phyloP scores from a whole-genome alignment of 2,888 invertebrate genomes.

The Eledona agricola region DNA sequence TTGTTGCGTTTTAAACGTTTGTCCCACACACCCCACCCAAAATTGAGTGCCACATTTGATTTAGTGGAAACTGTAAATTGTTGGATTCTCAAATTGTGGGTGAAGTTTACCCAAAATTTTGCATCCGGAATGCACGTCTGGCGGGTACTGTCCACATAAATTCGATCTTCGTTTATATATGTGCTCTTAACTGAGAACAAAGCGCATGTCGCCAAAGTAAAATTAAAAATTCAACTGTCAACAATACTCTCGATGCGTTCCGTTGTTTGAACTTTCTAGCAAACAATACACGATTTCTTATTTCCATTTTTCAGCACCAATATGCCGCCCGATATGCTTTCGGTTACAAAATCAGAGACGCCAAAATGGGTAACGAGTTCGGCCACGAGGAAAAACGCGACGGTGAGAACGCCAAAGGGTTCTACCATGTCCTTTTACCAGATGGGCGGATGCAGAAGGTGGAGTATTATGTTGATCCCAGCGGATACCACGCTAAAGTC shows the following conservation, averaged over 20 bases:
- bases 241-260: slow-evolving; percentile 9
- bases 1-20: too few species aligned
- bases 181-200: slow-evolving; percentile 6
- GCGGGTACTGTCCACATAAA: slow-evolving; percentile 9
- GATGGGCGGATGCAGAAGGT: slow-evolving; percentile 83
- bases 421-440: slow-evolving; percentile 80
- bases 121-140: neutral
- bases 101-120: neutral
- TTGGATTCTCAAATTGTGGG: neutral
- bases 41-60: neutral
- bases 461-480: slow-evolving; percentile 78
- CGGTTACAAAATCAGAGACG: slow-evolving; percentile 77
- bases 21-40: too few species aligned
- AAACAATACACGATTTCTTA: neutral
- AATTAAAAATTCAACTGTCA: slow-evolving; percentile 2
- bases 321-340: slow-evolving; percentile 64
- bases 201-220: slow-evolving; percentile 17
- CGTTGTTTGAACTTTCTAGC: slow-evolving; percentile 21
- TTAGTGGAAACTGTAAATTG: neutral
- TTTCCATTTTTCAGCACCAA: slow-evolving; percentile 47
- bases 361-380: slow-evolving; percentile 76
- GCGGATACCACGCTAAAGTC: slow-evolving; percentile 81
- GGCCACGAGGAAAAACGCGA: slow-evolving; percentile 78
- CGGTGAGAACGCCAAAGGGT: slow-evolving; percentile 74
- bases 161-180: slow-evolving; percentile 18